phyloP scores from a whole-genome alignment of 1,140 invertebrate species.

The Gerris buenoi region DNA sequence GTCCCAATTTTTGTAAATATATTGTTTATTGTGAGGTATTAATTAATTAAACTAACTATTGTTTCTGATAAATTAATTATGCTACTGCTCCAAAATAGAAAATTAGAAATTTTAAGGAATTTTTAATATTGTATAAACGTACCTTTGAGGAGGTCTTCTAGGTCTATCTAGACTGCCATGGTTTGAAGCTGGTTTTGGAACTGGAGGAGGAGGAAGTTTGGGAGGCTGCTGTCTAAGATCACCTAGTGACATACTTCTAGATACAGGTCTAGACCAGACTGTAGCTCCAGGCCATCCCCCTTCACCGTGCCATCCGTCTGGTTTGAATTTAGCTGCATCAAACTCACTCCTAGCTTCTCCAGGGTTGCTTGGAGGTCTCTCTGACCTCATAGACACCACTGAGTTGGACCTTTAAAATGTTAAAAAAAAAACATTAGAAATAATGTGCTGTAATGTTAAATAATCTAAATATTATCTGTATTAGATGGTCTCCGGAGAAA shows the following conservation, averaged over 20 bases:
- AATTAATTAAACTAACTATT: too few relatives aligned
- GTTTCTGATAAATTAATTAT: too few relatives aligned
- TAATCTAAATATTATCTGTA: too few relatives aligned
- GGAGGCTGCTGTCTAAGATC: background rate
- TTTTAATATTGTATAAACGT: too few relatives aligned
- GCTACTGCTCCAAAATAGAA: too few relatives aligned
- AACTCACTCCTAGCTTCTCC: background rate
- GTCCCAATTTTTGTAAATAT: too few relatives aligned
- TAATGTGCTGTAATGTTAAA: too few relatives aligned
- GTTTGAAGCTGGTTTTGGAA: background rate
- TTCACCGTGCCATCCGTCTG: background rate
- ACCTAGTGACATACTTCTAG: background rate
- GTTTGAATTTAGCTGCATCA: conserved; percentile 1
- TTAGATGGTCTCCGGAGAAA: too few relatives aligned
- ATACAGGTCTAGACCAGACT: background rate
- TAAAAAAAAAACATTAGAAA: too few relatives aligned
- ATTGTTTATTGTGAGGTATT: too few relatives aligned
- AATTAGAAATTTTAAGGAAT: too few relatives aligned
- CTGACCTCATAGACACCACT: background rate
- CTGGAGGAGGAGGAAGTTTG: background rate
- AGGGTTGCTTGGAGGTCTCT: background rate
- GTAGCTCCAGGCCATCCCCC: background rate
- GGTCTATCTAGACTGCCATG: background rate
- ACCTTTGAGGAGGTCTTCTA: background rate
- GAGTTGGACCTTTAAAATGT: background rate